These are phyloP conservation scores for Augochlora pura DNA, from an alignment of 1,140 invertebrate genomes.

Conservation along the genomic window DNA sequence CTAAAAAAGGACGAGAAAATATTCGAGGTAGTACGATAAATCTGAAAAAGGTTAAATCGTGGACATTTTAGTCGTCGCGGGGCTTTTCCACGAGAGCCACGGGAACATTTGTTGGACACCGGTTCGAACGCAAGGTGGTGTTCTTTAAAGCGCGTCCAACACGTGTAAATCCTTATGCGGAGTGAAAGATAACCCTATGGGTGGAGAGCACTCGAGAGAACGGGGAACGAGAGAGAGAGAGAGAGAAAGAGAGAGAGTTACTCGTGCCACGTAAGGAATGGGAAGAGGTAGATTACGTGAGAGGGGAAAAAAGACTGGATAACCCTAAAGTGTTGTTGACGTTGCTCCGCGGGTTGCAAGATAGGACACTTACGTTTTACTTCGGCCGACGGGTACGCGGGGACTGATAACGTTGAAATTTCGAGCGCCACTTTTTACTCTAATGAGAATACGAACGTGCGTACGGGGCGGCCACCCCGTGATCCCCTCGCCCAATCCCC, in stretches of 20 bases:
- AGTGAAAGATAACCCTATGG: constrained; percentile 45
- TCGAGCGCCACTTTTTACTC: constrained; percentile 34
- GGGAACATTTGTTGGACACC: neutral
- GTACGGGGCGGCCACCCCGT: no score
- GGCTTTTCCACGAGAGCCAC: neutral
- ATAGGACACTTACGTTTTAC: constrained; percentile 40
- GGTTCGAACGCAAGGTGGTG: constrained; percentile 11
- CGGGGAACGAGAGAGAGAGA: neutral
- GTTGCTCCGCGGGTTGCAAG: constrained; percentile 3
- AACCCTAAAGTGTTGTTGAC: constrained; percentile 39
- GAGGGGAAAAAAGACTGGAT: constrained; percentile 35
- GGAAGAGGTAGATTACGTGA: constrained; percentile 40
- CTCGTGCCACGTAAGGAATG: constrained; percentile 12
- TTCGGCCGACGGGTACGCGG: constrained; percentile 15
- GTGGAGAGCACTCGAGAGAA: constrained; percentile 38
- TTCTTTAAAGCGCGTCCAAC: constrained; percentile 3
- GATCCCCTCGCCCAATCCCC: no score
- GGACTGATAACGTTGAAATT: constrained; percentile 36
- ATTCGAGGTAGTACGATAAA: no score
- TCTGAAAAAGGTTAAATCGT: no score
- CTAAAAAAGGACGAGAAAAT: no score
- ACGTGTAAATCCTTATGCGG: constrained; percentile 45
- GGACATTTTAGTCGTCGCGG: neutral
- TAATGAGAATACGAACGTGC: no score
- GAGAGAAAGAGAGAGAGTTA: no score